These are phyloP conservation scores for Leptothorax acervorum DNA, from an alignment of 2,888 invertebrate genomes.

Conservation along the genomic window DNA sequence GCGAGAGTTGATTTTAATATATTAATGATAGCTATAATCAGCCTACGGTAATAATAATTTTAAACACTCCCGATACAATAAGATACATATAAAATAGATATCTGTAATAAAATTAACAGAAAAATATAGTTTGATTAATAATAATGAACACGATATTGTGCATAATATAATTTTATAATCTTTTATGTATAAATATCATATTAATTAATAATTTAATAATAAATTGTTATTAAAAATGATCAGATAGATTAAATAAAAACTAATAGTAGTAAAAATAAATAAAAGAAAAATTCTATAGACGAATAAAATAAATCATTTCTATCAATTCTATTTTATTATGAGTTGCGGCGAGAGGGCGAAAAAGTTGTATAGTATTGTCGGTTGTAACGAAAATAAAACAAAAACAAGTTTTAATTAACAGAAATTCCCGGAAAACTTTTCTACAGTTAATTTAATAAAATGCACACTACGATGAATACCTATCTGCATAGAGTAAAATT, in stretches of 20 bases:
- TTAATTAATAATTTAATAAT: neutral
- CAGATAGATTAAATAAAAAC: neutral
- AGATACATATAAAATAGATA: neutral
- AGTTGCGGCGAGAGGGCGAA: neutral
- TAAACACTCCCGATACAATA: neutral
- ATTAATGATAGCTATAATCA: conserved; percentile 39
- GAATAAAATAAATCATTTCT: conserved; percentile 1
- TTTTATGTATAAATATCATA: neutral
- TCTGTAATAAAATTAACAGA: neutral
- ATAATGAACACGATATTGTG: neutral
- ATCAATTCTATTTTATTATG: conserved; percentile 10
- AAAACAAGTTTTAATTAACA: neutral
- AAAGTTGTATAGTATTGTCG: neutral
- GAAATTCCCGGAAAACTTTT: neutral
- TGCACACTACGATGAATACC: neutral
- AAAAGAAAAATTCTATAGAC: neutral
- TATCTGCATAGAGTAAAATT: neutral
- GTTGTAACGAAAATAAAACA: conserved; percentile 14
- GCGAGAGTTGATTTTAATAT: conserved; percentile 45
- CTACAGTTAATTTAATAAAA: conserved; percentile 13
- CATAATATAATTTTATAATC: conserved; percentile 2
- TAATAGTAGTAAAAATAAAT: neutral
- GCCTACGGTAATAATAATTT: neutral
- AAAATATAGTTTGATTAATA: neutral
- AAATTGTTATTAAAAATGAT: neutral